These are phyloP conservation scores for Sebastes jordani DNA, from an alignment of 2,797 vertebrate species.

Conservation along the genomic window DNA sequence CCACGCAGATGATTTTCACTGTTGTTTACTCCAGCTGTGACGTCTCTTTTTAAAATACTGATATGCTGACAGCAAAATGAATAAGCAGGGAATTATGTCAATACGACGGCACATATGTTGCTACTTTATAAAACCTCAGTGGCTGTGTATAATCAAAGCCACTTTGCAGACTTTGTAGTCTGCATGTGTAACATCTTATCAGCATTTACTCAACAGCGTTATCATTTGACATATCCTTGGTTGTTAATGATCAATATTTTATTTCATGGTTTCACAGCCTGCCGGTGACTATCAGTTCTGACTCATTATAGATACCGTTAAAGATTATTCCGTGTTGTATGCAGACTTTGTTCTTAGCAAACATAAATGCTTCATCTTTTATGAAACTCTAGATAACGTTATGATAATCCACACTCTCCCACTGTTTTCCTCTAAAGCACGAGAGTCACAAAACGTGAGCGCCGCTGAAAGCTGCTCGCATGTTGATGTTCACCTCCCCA, in stretches of 20 bases:
- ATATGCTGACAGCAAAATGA: neutral
- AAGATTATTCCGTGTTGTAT: neutral
- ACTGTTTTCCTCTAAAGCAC: neutral
- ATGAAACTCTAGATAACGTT: neutral
- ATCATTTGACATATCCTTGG: neutral
- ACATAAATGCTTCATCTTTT: neutral
- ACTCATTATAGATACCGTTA: neutral
- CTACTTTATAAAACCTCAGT: neutral
- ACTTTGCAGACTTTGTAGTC: neutral
- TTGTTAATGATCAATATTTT: slow-evolving; percentile 3
- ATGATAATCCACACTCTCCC: neutral
- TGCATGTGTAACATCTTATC: neutral
- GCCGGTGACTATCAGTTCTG: neutral
- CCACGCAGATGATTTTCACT: too few species aligned
- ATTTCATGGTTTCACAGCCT: slow-evolving; percentile 8
- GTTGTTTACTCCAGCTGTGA: neutral
- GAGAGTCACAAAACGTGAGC: neutral
- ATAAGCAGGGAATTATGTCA: neutral
- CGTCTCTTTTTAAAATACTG: neutral
- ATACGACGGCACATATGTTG: neutral
- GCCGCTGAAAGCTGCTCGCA: neutral
- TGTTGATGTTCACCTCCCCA: neutral
- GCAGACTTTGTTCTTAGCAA: slow-evolving; percentile 19
- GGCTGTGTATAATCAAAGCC: neutral
- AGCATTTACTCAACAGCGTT: neutral